Base-by-base conservation (phyloP, 2,888 invertebrate species). In the Phengaris arion region DNA sequence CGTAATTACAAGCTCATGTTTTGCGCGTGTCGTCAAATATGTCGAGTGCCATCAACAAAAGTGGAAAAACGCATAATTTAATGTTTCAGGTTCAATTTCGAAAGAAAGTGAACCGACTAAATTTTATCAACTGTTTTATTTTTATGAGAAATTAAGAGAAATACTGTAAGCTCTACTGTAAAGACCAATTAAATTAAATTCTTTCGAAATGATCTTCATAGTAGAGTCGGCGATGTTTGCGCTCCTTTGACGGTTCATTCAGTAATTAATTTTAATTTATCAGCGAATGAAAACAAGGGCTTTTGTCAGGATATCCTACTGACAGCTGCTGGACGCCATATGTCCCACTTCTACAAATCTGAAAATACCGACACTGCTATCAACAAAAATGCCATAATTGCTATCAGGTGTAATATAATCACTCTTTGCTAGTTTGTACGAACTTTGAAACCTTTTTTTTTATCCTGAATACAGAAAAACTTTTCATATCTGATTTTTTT, bases 251-350 rank as follows among this genome's bases (percentile, higher is more conserved):
- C 64, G 64, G 64, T 64, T 13, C 35, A 45, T 64, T 64, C 64
- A 12, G 64, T 64, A 64, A 64, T 64, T 64, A 64, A 64, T 35
- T 64, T 64, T 64, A 64, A 64, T 64, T 45, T 64, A 64, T 35
- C 35, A 13, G 45, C 6, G 64, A 64, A 64, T 64, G 22, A 35
- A 45, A 45, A 45, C 35, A 64, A 64, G 64, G 13, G 64, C 6
- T 35, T 45, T 64, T 64, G 64, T 64, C 35, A 64, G 45, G 64
- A 64, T 12, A 45, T 64, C 64, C 64, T 64, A 35, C 35, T 10
- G 35, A 64, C 35, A 64, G 64, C 64, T 64, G 64, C 64, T 12
- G 22, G 64, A 64, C 35, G 64, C 35, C 35, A 35, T 64, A 45
- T 7, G 12, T 64, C 13, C 59, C 22, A 59, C 59, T 59, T 22